Conservation (phyloP, 2,888 invertebrate genomes). For the Myopa tessellatipennis region DNA sequence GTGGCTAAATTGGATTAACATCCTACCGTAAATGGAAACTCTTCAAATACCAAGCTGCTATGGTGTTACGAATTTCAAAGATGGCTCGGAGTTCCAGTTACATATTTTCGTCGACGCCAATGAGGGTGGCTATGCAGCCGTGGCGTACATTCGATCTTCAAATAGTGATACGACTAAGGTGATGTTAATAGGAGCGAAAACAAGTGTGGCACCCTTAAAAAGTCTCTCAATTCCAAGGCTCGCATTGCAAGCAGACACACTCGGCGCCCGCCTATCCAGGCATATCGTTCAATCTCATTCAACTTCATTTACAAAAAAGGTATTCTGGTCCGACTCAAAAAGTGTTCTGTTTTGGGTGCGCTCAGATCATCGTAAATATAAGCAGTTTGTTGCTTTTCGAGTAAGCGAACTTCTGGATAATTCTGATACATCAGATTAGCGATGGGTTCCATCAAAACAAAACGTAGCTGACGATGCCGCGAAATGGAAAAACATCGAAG, state of each 20-base stretch:
- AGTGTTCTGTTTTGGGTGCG: too few relatives aligned
- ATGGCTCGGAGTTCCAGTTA: neutral
- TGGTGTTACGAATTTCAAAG: conserved; percentile 14
- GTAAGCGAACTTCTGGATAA: too few relatives aligned
- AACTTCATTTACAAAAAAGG: too few relatives aligned
- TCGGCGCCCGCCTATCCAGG: conserved; percentile 28
- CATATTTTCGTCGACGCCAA: neutral
- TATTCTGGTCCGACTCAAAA: too few relatives aligned
- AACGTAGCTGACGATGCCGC: conserved; percentile 45
- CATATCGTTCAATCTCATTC: too few relatives aligned
- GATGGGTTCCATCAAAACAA: conserved; percentile 41
- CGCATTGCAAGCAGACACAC: conserved; percentile 42
- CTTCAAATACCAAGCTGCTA: conserved; percentile 49
- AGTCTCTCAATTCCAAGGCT: conserved; percentile 43
- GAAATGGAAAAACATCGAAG: conserved; percentile 36
- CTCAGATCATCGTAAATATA: too few relatives aligned
- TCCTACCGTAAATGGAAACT: conserved; percentile 45
- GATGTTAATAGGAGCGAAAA: conserved; percentile 32
- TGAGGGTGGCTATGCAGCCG: too few relatives aligned
- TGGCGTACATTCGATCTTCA: too few relatives aligned
- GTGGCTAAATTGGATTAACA: conserved; percentile 48
- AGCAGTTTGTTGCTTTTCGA: conserved; percentile 15
- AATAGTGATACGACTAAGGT: conserved; percentile 1
- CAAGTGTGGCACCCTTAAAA: conserved; percentile 43
- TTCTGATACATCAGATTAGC: conserved; percentile 42